Base-by-base conservation (phyloP, 2,888 invertebrate genomes). In the Onthophagus sagittarius region DNA sequence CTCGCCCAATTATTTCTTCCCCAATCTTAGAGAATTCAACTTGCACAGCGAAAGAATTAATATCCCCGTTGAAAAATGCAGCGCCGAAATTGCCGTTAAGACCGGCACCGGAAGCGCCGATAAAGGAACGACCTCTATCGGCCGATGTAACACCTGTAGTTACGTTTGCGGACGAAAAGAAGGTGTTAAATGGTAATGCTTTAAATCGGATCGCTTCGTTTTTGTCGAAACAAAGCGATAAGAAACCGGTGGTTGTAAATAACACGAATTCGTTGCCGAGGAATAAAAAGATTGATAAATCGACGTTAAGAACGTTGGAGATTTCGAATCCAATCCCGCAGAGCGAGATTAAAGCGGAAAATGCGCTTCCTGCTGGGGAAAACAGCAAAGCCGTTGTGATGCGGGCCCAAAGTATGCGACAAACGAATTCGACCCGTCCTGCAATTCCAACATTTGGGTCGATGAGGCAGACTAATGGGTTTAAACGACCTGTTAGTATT, bases 321-420 rank as follows among this genome's bases (percentile, higher is more conserved):
- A 96, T 96, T 79, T 96, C 96, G 0, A 89, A 91, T 79, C 96
- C 96, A 0, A 94, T 96, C 78, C 89, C 91, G 0, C 92, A 93
- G 81, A 89, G 88, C 73, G 88, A 90, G 70, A 91, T 91, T 7
- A 90, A 90, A 67, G 86, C 90, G 0, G 86, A 88, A 6, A 88
- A 87, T 11, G 88, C 89, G 0, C 87, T 93, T 0, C 88, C 93
- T 0, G 87, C 88, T 65, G 85, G 85, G 1, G 90, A 90, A 11
- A 87, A 86, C 77, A 88, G 87, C 71, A 86, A 88, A 63, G 89
- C 88, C 70, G 90, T 91, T 11, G 91, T 94, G 0, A 91, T 92
- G 85, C 88, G 95, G 71, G 92, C 95, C 0, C 95, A 95, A 80
- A 95, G 95, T 78, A 93, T 95, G 93, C 87, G 94, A 77, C 91